Conservation (phyloP, 2,797 vertebrate species). For the Peromyscus attwateri region DNA sequence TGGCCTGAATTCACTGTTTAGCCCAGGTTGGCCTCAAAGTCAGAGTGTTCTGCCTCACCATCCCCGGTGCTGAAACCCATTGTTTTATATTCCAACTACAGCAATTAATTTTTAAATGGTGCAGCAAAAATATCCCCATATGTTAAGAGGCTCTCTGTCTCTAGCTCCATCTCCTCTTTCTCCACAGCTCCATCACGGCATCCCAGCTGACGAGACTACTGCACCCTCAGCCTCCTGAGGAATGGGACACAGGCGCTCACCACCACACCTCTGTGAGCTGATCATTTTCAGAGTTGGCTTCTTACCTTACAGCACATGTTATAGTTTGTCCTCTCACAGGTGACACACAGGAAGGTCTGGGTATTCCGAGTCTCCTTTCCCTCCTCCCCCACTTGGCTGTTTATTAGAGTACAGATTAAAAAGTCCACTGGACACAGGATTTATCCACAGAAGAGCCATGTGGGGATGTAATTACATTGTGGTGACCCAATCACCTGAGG, state of each 20-base stretch:
- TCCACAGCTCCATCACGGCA: neutral
- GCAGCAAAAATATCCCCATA: neutral
- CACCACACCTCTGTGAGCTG: neutral
- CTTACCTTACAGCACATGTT: neutral
- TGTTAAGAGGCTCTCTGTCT: neutral
- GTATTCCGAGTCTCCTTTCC: neutral
- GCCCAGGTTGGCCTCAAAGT: neutral
- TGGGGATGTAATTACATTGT: fast-evolving
- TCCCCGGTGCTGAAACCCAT: neutral
- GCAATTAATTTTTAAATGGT: neutral
- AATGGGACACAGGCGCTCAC: neutral
- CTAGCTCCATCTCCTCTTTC: neutral
- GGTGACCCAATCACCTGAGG: neutral
- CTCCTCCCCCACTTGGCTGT: neutral
- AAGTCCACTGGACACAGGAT: neutral
- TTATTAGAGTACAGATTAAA: neutral
- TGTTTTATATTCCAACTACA: neutral
- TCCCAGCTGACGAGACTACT: neutral
- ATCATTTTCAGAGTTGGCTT: neutral
- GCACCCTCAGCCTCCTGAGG: neutral
- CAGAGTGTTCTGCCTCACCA: neutral
- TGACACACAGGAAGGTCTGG: neutral
- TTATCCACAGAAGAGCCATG: neutral
- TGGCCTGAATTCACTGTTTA: neutral
- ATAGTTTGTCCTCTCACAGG: neutral